Percentiles rank a stretch among this genome's conserved stretches.
These are phyloP conservation scores for Malurus splendens DNA, from an alignment of 2,797 vertebrate genomes.

Conservation along the genomic window DNA sequence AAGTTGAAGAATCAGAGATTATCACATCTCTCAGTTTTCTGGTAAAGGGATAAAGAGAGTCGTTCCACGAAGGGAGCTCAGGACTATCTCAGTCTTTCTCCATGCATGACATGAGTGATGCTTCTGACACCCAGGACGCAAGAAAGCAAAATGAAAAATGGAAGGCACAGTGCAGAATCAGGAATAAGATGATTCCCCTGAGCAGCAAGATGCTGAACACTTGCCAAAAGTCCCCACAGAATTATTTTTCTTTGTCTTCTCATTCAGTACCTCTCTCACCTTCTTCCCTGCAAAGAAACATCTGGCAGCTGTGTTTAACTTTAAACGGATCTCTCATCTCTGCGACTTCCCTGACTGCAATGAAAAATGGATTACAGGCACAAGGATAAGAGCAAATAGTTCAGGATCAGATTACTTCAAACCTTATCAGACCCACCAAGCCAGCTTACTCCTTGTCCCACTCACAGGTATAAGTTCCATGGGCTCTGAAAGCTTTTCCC, in stretches of 20 bases:
- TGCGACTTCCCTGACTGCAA: neutral
- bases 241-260: neutral
- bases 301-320: neutral
- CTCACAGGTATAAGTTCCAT: neutral
- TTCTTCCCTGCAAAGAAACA: neutral
- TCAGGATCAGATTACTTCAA: conserved; percentile 19
- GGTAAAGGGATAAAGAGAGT: neutral
- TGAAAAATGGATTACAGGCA: neutral
- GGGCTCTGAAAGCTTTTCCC: neutral
- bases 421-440: neutral
- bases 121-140: neutral
- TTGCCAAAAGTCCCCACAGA: neutral
- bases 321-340: neutral
- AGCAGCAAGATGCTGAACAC: neutral
- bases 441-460: neutral
- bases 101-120: neutral
- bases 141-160: conserved; percentile 28
- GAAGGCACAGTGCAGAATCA: neutral
- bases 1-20: conserved; percentile 3
- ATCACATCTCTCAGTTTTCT: neutral
- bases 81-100: neutral
- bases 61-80: neutral
- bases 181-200: neutral
- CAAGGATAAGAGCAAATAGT: neutral
- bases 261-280: neutral